A percentile compares a stretch with the other conserved stretches of the same genome.
These are phyloP conservation scores for Melanargia galathea DNA, from an alignment of 2,888 invertebrate species.

Conservation along the genomic window DNA sequence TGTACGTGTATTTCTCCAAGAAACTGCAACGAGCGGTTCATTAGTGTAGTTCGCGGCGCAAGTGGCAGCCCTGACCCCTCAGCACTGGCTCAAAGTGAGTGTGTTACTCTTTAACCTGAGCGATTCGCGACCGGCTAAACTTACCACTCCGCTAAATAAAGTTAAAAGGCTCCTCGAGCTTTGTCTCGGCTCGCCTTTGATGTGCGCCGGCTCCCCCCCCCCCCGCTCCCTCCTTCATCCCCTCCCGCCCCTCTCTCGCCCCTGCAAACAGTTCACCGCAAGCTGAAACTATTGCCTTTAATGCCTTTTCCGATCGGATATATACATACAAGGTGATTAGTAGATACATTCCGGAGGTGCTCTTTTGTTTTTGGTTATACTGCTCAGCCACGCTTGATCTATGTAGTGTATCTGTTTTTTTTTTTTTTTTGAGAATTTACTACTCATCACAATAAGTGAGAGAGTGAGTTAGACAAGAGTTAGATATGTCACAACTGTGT, in stretches of 20 bases:
- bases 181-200: constrained; percentile 81
- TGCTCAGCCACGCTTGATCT: constrained; percentile 62
- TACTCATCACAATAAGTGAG: too few relatives aligned
- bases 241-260: constrained; percentile 44
- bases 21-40: constrained; percentile 10
- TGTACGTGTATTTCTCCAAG: constrained; percentile 5
- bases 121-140: constrained; percentile 82
- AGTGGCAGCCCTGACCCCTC: constrained; percentile 57
- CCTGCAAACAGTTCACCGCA: constrained; percentile 79
- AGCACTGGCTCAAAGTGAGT: constrained; percentile 75
- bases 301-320: constrained; percentile 77
- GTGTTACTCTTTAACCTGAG: constrained; percentile 83
- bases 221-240: constrained; percentile 42
- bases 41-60: constrained; percentile 12
- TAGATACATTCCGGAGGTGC: constrained; percentile 64
- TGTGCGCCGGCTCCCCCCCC: constrained; percentile 56
- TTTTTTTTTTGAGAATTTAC: too few relatives aligned
- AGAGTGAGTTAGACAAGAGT: too few relatives aligned
- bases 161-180: constrained; percentile 81
- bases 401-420: too few relatives aligned
- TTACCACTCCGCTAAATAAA: constrained; percentile 83
- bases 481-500: too few relatives aligned
- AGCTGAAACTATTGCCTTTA: constrained; percentile 79
- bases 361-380: constrained; percentile 48
- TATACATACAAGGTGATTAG: constrained; percentile 75